phyloP scores from a whole-genome alignment of 2,888 invertebrate species.

The Sphaeridia pumilis region DNA sequence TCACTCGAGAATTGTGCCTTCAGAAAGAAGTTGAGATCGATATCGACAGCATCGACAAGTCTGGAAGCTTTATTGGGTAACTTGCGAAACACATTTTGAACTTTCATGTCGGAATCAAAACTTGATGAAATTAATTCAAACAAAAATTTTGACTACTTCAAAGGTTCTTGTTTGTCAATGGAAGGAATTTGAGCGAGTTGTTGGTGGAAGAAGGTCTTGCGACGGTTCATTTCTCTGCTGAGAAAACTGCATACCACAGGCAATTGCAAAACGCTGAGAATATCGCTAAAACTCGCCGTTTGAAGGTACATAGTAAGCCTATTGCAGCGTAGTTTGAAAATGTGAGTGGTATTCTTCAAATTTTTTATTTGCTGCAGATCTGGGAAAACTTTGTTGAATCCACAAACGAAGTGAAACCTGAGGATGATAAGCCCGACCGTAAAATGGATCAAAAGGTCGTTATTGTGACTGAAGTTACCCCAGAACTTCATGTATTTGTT shows the following conservation, averaged over 20 bases:
- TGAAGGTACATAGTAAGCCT: no score
- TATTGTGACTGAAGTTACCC: conserved; percentile 74
- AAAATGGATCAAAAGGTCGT: conserved; percentile 74
- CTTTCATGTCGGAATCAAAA: conserved; percentile 10
- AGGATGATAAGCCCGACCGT: conserved; percentile 55
- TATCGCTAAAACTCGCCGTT: conserved; percentile 66
- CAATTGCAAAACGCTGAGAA: conserved; percentile 76
- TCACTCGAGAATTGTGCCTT: conserved; percentile 76
- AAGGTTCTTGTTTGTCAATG: conserved; percentile 74
- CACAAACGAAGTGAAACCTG: conserved; percentile 48
- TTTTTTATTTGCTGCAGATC: conserved; percentile 41
- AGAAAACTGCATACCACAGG: conserved; percentile 69
- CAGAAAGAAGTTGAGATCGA: conserved; percentile 89
- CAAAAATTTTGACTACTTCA: neutral
- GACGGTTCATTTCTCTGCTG: conserved; percentile 84
- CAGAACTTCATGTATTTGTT: conserved; percentile 69
- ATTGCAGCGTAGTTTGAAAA: neutral
- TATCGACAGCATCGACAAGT: conserved; percentile 90
- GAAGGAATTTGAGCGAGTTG: conserved; percentile 73
- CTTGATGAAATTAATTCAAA: neutral
- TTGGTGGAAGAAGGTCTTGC: conserved; percentile 90
- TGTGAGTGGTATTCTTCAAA: no score
- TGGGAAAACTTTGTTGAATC: conserved; percentile 53
- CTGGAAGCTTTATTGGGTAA: conserved; percentile 87
- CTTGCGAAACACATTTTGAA: no score